Evolutionary conservation across 30 jellyfish, hydroid and myxozoan species (phyloP), one percentile per base, ranked within the genome.

Genomic region (Hydractinia symbiolongicarpus): DNA sequence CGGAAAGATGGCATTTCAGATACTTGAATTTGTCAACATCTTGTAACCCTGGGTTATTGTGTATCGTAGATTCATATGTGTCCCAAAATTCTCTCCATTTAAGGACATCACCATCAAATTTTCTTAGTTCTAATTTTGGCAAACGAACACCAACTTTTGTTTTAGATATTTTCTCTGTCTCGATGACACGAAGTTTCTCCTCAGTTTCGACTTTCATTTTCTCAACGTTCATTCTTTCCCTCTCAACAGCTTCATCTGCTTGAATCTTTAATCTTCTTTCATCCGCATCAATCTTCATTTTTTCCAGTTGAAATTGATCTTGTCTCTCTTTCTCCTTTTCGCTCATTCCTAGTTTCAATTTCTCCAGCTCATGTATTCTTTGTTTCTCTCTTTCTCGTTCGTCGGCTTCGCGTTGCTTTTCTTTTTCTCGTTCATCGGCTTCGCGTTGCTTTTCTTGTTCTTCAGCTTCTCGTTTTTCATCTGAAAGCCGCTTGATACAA

Each of bases 241-340:
- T 58, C 69, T 58, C 69, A n/a, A 58, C 69, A 58, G 69, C 69
- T 58, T 58, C 69, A 11, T 58, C 69, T n/a, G 69, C n/a, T 58
- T 58, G 69, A 10, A 58, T 11, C 69, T 58, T 58, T n/a, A 58
- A 58, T 58, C n/a, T 58, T 58, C 69, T 58, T 58, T 58, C 69
- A 58, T 58, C 69, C n/a, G 69, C 69, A 58, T 58, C 69, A 58
- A 58, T 11, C 69, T 58, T 58, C 69, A n/a, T 58, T 58, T n/a
- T 58, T 58, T 58, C 69, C 69, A 58, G n/a, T 58, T 58, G 69
- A 11, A 58, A 58, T 58, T 58, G 69, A 58, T 11, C n/a, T 58
- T 58, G 14, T 58, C 14, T 58, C 69, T 58, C 69, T n/a, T n/a
- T 58, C n/a, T 58, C 69, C 69, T 58, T 58, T 58, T 58, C 69